A percentile compares a stretch with the other conserved stretches of the same genome.
Conservation (phyloP, 2,888 invertebrate genomes). For the Drosophila gaucha region DNA sequence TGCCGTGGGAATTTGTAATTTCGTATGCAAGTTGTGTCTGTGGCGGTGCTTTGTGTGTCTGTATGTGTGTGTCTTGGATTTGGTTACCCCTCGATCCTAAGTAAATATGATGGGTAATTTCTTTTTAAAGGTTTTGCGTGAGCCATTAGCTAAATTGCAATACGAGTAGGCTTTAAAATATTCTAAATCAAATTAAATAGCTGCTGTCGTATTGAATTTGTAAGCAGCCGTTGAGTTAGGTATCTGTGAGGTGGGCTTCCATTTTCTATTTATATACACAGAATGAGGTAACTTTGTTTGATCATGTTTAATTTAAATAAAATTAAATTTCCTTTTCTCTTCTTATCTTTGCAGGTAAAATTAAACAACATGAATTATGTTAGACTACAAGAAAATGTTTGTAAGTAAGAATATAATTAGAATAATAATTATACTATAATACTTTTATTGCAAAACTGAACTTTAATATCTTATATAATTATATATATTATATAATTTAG, state of each 20-base stretch:
- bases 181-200: slow-evolving; percentile 70
- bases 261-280: slow-evolving; percentile 1
- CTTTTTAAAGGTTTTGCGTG: slow-evolving; percentile 73
- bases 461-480: too few relatives aligned
- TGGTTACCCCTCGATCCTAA: slow-evolving; percentile 53
- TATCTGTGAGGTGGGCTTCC: neutral
- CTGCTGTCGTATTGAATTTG: slow-evolving; percentile 41
- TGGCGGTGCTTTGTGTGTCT: slow-evolving; percentile 22
- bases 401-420: neutral
- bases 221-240: neutral
- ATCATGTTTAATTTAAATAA: neutral
- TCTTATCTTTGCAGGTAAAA: slow-evolving; percentile 18
- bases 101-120: slow-evolving; percentile 78
- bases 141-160: slow-evolving; percentile 75
- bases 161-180: slow-evolving; percentile 42
- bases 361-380: neutral
- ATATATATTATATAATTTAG: too few relatives aligned
- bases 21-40: slow-evolving; percentile 73
- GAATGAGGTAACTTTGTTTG: slow-evolving; percentile 10
- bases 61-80: slow-evolving; percentile 19
- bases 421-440: neutral
- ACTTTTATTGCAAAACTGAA: too few relatives aligned
- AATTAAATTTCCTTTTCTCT: neutral
- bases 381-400: neutral
- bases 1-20: slow-evolving; percentile 77